Evolutionary conservation across 2,888 invertebrate species (phyloP), one percentile per base, ranked within the genome.

Genomic region (Lithophane socia): DNA sequence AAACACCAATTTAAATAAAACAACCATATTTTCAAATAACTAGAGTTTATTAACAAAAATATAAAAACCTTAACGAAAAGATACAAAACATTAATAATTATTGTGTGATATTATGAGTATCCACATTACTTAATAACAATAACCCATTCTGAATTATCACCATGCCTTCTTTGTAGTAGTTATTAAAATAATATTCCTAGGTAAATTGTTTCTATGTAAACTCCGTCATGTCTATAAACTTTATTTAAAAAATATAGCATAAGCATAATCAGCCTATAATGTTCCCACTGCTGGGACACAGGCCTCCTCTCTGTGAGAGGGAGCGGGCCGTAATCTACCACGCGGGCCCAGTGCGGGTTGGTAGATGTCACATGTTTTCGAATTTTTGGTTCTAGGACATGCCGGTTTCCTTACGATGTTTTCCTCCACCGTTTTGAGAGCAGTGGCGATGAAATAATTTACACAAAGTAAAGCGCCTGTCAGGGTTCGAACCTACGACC

Each of bases 21-120:
- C 69, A 54, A 61, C 44, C 0, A 3, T 3, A 37, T 47, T 49
- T 75, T 47, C 10, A 79, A 75, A 81, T 86, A 80, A 84, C 82
- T 86, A 88, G 58, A 81, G 76, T 92, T 92, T 92, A 91, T 89
- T 92, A 90, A 91, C 90, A 91, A 91, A 83, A 85, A 90, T 79
- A 77, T 78, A 80, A 86, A 87, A 79, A 73, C 29, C 86, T 74
- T 80, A 83, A 80, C 72, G 12, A 73, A 80, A 82, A 75, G 73
- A 82, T 87, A 85, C 63, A 84, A 86, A 89, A 66, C 56, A 73
- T 80, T 80, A 83, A 65, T 75, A 83, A 65, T 75, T 82, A 81
- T 24, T 70, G 64, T 67, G 78, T 65, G 71, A 79, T 75, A 54
- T 76, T 75, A 54, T 76, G 77, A 74, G 75, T 79, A 83, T 86